Evolutionary conservation across 1,140 invertebrate species (phyloP), one percentile per base, ranked within the genome.

Genomic region (Geopemphigus sp.): DNA sequence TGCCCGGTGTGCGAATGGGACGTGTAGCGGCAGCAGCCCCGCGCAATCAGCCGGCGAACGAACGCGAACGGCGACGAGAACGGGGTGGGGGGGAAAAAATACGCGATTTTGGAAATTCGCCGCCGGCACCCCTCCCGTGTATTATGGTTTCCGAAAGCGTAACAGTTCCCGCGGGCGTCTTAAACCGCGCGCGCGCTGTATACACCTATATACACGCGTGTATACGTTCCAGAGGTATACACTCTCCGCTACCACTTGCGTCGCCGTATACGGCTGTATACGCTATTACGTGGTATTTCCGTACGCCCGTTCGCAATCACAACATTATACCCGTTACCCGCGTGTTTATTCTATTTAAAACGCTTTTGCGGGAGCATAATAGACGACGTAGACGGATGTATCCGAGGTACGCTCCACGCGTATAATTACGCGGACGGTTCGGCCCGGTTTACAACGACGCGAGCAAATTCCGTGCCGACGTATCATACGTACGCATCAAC

Each of bases 121-220:
- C 26, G 70, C 50, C 1, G 68, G 68, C 47, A 11, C 14, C 47
- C 66, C 45, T 50, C n/a, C 22, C n/a, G 19, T 24, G n/a, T 15
- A 39, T 22, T 22, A 68, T 26, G 45, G 66, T 68, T 26, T 68
- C 50, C 45, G 22, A 50, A 68, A 47, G 6, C 22, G n/a, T 76
- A 76, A 76, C 73, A 24, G 56, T 56, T 57, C 73, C 73, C 73
- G 26, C 19, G 73, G 73, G 73, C 32, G 56, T 19, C 53, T 45
- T 76, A 76, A 57, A 76, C n/a, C 56, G 5, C 3, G 6, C 11
- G 32, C 8, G 32, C 8, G 32, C 8, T 39, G 8, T 39, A 39
- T 39, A 3, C 8, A 39, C 32, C 3, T 39, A 8, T 39, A 8
- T 39, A 39, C 8, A 39, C 32, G 8, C 32, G 32, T 39, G 8